These are phyloP conservation scores for Melinaea marsaeus DNA, from an alignment of 2,888 invertebrate genomes.

Conservation along the genomic window DNA sequence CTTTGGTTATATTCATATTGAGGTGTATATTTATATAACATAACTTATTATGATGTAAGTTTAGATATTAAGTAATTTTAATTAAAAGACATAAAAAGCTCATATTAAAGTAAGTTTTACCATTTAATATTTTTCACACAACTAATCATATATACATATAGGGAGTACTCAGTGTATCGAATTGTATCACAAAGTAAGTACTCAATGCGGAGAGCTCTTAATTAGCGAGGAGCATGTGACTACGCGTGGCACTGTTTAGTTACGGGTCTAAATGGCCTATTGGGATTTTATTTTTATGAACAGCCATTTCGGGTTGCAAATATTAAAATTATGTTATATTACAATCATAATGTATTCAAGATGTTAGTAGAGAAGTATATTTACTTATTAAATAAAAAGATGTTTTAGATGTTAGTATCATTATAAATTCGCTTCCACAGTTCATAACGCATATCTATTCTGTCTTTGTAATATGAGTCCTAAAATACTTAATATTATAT, in stretches of 20 bases:
- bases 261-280: conserved; percentile 31
- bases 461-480: background rate
- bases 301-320: background rate
- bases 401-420: too few species aligned
- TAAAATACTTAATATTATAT: background rate
- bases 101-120: too few species aligned
- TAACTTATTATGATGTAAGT: too few species aligned
- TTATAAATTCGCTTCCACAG: too few species aligned
- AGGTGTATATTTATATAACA: too few species aligned
- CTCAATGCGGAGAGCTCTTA: conserved; percentile 48
- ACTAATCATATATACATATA: conserved; percentile 2
- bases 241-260: conserved; percentile 56
- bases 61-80: too few species aligned
- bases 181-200: conserved; percentile 30
- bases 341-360: background rate
- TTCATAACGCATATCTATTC: too few species aligned
- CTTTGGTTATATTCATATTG: background rate
- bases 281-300: conserved; percentile 5
- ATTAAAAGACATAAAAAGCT: too few species aligned
- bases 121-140: conserved; percentile 7
- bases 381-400: too few species aligned
- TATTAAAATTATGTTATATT: background rate
- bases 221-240: conserved; percentile 49
- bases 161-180: conserved; percentile 20
- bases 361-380: background rate